phyloP scores from a whole-genome alignment of 23 tunicate species.

The Halocynthia roretzi region DNA sequence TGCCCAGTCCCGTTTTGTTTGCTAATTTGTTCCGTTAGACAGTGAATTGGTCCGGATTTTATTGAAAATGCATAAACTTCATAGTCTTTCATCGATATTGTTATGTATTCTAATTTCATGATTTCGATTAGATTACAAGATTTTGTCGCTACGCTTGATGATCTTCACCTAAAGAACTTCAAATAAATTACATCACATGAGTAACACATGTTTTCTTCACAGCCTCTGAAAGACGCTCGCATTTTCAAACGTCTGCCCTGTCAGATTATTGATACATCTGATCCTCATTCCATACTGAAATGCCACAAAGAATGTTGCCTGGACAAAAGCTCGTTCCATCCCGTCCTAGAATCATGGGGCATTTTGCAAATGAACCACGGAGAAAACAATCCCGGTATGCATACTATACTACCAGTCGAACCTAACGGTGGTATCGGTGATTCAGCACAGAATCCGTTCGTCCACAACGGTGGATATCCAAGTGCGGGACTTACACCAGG shows the following conservation, averaged over 20 bases:
- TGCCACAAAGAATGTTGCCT: conserved; percentile 17
- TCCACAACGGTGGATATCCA: conserved; percentile 1
- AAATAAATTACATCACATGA: too few relatives aligned
- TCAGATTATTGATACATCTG: conserved; percentile 7
- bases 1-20: too few relatives aligned
- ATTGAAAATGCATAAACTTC: too few relatives aligned
- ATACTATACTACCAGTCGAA: background rate
- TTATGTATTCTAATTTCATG: too few relatives aligned
- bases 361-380: background rate
- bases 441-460: background rate
- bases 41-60: too few relatives aligned
- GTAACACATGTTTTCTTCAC: background rate
- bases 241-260: conserved; percentile 48
- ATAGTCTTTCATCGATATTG: too few relatives aligned
- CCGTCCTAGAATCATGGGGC: background rate
- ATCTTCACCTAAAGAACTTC: too few relatives aligned
- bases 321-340: conserved; percentile 1
- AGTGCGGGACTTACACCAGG: background rate
- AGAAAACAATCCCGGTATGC: background rate
- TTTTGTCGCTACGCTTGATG: too few relatives aligned
- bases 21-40: too few relatives aligned
- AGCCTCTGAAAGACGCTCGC: conserved; percentile 13
- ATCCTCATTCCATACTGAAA: conserved; percentile 12
- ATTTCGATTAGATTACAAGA: too few relatives aligned
- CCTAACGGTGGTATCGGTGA: background rate